These are phyloP conservation scores for Alsophila aescularia DNA, from an alignment of 2,888 invertebrate species.

Conservation along the genomic window DNA sequence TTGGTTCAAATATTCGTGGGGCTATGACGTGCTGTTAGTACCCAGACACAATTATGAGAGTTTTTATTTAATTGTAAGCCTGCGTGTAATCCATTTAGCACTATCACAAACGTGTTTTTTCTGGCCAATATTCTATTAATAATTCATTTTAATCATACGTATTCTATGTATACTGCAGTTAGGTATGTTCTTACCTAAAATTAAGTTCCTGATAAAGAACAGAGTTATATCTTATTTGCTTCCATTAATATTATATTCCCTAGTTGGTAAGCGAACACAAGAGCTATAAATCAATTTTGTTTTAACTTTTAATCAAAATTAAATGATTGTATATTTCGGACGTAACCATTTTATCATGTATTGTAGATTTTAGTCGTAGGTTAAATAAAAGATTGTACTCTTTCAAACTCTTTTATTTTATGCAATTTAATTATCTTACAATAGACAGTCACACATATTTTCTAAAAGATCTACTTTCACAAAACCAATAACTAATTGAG, in stretches of 20 bases:
- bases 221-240: slow-evolving; percentile 64
- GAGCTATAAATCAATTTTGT: slow-evolving; percentile 68
- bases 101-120: slow-evolving; percentile 6
- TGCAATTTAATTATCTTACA: background rate
- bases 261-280: slow-evolving; percentile 68
- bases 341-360: slow-evolving; percentile 73
- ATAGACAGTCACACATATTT: background rate
- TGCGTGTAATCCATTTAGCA: slow-evolving; percentile 25
- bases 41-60: slow-evolving; percentile 9
- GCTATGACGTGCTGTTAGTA: slow-evolving; percentile 36
- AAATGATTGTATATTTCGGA: slow-evolving; percentile 79
- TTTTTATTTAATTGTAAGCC: slow-evolving; percentile 39
- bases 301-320: slow-evolving; percentile 72
- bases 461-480: too few relatives aligned
- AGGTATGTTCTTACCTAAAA: slow-evolving; percentile 32
- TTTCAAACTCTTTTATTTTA: slow-evolving; percentile 35
- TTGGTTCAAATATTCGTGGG: slow-evolving; percentile 44
- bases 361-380: slow-evolving; percentile 65
- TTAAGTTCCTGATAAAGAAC: slow-evolving; percentile 49
- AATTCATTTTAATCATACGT: background rate
- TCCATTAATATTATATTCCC: slow-evolving; percentile 66
- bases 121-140: slow-evolving; percentile 2
- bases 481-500: too few relatives aligned
- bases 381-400: slow-evolving; percentile 61
- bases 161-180: slow-evolving; percentile 7